A percentile compares a stretch with the other conserved stretches of the same genome.
These are phyloP conservation scores for Clarias platycephalus DNA, from an alignment of 2,797 vertebrate genomes.

Conservation along the genomic window DNA sequence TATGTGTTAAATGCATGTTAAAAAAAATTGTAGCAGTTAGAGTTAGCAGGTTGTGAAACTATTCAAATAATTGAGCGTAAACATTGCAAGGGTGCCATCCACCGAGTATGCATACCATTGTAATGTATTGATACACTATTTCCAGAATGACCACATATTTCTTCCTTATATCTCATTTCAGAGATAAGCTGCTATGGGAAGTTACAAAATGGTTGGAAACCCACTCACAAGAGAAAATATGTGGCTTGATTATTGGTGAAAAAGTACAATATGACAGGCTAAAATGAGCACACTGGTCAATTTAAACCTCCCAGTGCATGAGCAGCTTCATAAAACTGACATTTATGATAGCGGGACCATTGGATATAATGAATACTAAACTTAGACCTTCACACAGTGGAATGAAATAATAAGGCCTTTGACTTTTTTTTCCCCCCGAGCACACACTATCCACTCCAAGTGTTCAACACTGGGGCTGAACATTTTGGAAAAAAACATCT, in stretches of 20 bases:
- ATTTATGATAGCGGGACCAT: conserved; percentile 13
- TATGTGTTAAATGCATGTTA: too few relatives aligned
- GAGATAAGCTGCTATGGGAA: conserved; percentile 7
- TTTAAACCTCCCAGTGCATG: conserved; percentile 21
- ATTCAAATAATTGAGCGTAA: conserved; percentile 16
- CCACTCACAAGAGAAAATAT: conserved; percentile 6
- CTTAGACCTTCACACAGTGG: conserved; percentile 6
- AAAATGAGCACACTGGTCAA: conserved; percentile 28
- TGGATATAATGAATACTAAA: conserved; percentile 24
- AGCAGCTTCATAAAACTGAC: conserved; percentile 14
- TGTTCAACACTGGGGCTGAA: background rate
- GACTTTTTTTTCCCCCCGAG: background rate
- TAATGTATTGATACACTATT: background rate
- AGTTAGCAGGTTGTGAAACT: background rate
- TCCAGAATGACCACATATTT: conserved; percentile 25
- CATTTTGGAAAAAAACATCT: too few relatives aligned
- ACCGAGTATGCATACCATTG: background rate
- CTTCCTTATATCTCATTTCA: conserved; percentile 12
- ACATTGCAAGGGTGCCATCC: background rate
- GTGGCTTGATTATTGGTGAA: conserved; percentile 10
- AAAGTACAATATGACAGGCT: conserved; percentile 4
- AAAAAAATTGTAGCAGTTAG: background rate
- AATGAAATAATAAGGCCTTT: conserved; percentile 30
- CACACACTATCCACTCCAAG: background rate
- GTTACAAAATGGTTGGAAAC: background rate